These are phyloP conservation scores for Siniperca knerii DNA, from an alignment of 2,113 vertebrate species.

Conservation along the genomic window DNA sequence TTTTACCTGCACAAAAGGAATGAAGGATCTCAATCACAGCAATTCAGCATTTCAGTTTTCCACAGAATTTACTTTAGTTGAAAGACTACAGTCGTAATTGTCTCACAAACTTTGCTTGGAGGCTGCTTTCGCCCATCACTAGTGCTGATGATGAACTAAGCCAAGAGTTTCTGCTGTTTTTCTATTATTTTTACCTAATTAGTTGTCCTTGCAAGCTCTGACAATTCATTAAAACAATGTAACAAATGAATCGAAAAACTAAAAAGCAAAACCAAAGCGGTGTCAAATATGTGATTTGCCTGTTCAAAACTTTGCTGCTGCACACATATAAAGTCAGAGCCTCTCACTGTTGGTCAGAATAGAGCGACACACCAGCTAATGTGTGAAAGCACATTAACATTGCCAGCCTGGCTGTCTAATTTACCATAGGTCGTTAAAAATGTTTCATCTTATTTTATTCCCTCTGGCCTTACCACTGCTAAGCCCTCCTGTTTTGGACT, in stretches of 20 bases:
- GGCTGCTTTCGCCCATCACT: neutral
- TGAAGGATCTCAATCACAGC: neutral
- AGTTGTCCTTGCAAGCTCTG: neutral
- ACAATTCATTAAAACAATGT: constrained; percentile 24
- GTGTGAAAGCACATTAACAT: constrained; percentile 21
- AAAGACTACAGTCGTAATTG: neutral
- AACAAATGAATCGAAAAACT: neutral
- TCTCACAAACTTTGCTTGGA: neutral
- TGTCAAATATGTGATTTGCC: neutral
- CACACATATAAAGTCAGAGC: neutral
- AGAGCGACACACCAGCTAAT: neutral
- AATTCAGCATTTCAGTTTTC: neutral
- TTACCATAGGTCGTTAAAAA: constrained; percentile 15
- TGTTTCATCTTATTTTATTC: neutral
- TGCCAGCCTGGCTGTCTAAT: neutral
- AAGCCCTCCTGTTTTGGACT: neutral
- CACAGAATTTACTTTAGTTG: neutral
- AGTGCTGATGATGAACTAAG: neutral
- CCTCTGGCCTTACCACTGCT: neutral
- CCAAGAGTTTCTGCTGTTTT: constrained; percentile 6
- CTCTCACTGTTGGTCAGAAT: neutral
- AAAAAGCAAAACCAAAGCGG: neutral
- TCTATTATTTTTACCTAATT: constrained; percentile 28
- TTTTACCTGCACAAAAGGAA: neutral
- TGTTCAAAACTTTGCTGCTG: neutral